These are phyloP conservation scores for Caretta caretta DNA, from an alignment of 2,113 vertebrate species.

Conservation along the genomic window DNA sequence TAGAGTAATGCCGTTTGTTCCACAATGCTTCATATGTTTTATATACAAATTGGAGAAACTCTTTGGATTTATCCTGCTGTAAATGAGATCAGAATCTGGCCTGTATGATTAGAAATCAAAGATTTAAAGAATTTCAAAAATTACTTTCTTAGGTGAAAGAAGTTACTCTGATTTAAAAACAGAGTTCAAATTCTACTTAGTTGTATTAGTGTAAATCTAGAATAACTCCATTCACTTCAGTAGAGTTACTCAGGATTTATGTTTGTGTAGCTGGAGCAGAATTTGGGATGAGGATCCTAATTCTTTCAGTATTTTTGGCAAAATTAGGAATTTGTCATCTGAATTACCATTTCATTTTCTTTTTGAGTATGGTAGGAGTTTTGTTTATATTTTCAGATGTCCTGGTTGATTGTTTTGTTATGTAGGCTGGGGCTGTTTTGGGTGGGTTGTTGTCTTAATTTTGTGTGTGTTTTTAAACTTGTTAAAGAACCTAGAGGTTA, in stretches of 20 bases:
- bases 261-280: background rate
- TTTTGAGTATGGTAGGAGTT: background rate
- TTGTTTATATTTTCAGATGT: background rate
- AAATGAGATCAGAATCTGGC: background rate
- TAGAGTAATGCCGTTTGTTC: conserved; percentile 6
- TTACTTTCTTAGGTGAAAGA: background rate
- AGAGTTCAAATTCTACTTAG: background rate
- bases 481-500: background rate
- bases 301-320: background rate
- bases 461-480: background rate
- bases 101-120: background rate
- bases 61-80: background rate
- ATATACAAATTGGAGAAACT: conserved; percentile 26
- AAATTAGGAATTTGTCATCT: background rate
- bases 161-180: background rate
- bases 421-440: background rate
- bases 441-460: background rate
- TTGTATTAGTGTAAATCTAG: background rate
- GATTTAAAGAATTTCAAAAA: background rate
- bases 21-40: conserved; percentile 24
- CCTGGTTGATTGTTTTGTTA: background rate
- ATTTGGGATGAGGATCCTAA: background rate
- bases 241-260: background rate
- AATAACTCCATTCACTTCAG: background rate
- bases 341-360: background rate